Evolutionary conservation across 2,888 invertebrate genomes (phyloP), one percentile per base, ranked within the genome.

Genomic region (Morpho achilles): DNA sequence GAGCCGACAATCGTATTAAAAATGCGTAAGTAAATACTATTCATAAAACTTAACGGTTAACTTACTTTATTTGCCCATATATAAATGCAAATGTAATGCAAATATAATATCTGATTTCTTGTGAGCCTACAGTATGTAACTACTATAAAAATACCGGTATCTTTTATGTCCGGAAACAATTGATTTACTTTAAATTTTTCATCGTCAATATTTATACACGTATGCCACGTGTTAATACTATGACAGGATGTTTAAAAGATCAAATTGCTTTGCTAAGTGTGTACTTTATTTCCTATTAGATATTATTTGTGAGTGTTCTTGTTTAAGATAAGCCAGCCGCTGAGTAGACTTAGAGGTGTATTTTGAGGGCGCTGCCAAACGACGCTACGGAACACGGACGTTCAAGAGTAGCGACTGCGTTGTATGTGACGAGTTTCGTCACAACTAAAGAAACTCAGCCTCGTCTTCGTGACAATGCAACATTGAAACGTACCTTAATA

Each of bases 171-270:
- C 79, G 78, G 79, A 81, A 79, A 82, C 75, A 79, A 79, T 77
- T 74, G 72, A 71, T 76, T 79, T 74, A 77, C 63, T 75, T 75
- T 71, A 68, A 75, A 70, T 79, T 84, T 82, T 78, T 74, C 73
- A 66, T 71, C 75, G 71, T 79, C 77, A 82, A 82, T 87, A 81
- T 89, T 88, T 87, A 87, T 75, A 75, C 75, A 76, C 80, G 67
- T 64, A 61, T 65, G 71, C 77, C 87, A 86, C 79, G 84, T 87
- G 87, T 84, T 83, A 82, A 80, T 76, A 76, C 70, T 79, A 73
- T 69, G 79, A 78, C 88, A 85, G 89, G 87, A 88, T 87, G 87
- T 88, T 88, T 87, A 69, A 80, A 82, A 79, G 75, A 73, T 72
- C 72, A 75, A 84, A 87, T 82, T 78, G 73, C 76, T 69, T 65